Evolutionary conservation across 1,140 invertebrate genomes (phyloP).

Genomic region (Copidosoma floridanum): DNA sequence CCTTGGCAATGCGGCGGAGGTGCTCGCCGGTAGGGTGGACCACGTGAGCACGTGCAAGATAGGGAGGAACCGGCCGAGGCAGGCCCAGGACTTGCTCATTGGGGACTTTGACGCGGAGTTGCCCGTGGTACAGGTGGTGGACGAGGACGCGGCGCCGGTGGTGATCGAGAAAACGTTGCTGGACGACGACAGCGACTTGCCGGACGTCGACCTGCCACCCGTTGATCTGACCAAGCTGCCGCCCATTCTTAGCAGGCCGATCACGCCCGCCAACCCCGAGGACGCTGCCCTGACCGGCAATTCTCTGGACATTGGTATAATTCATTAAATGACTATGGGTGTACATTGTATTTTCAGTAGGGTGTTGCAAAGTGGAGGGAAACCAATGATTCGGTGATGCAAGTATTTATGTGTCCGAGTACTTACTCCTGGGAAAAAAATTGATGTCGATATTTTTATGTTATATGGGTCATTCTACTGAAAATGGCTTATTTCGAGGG

Average conservation of each 20-base stretch:
- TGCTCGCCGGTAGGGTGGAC: constrained; percentile 77
- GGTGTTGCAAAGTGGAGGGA: constrained; percentile 31
- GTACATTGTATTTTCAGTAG: too few species aligned
- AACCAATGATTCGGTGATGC: too few species aligned
- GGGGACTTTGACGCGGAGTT: constrained; percentile 62
- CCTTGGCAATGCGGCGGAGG: constrained; percentile 79
- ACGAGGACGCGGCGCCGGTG: constrained; percentile 42
- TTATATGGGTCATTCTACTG: too few species aligned
- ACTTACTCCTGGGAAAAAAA: too few species aligned
- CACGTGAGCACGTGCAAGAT: constrained; percentile 62
- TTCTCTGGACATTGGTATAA: constrained; percentile 16
- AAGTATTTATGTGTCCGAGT: too few species aligned
- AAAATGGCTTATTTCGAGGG: too few species aligned
- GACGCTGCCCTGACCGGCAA: constrained; percentile 30
- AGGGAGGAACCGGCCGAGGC: constrained; percentile 58
- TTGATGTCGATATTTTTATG: too few species aligned
- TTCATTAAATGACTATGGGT: too few species aligned
- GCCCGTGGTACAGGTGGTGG: background rate
- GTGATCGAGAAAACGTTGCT: constrained; percentile 65
- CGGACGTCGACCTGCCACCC: constrained; percentile 62
- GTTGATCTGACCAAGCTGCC: constrained; percentile 63
- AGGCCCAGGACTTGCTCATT: constrained; percentile 65
- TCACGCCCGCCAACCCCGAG: constrained; percentile 27
- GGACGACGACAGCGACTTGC: constrained; percentile 67
- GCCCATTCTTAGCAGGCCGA: constrained; percentile 39